A percentile compares a stretch with the other conserved stretches of the same genome.
phyloP scores from a whole-genome alignment of 92 coral and sea anemone genomes.

The Zoanthus sociatus region DNA sequence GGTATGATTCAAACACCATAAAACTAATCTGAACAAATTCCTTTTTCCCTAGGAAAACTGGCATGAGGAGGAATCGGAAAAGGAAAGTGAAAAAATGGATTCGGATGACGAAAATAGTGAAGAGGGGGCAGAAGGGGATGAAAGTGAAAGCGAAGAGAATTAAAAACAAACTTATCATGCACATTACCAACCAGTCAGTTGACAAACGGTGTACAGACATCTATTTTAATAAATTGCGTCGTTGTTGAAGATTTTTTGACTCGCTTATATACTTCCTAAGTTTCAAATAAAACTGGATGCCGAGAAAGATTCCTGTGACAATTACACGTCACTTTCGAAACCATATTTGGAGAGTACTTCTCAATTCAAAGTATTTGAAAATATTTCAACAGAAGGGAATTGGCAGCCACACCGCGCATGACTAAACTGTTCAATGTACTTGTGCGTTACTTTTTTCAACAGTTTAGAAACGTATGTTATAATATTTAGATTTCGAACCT shows the following conservation, averaged over 20 bases:
- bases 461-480: no score
- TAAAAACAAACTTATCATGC: background rate
- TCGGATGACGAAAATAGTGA: slow-evolving; percentile 41
- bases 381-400: no score
- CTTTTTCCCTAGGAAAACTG: slow-evolving; percentile 57
- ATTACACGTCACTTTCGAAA: no score
- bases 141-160: slow-evolving; percentile 38
- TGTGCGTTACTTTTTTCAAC: no score
- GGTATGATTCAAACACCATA: no score
- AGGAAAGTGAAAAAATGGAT: slow-evolving; percentile 42
- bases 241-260: slow-evolving; percentile 4
- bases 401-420: no score
- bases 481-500: no score
- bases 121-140: slow-evolving; percentile 33
- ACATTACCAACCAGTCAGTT: background rate
- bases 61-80: slow-evolving; percentile 51
- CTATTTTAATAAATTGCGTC: slow-evolving; percentile 42
- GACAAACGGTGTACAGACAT: slow-evolving; percentile 23
- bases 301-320: no score
- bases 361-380: no score
- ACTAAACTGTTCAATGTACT: no score
- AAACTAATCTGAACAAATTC: background rate
- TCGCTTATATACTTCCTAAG: background rate
- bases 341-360: no score
- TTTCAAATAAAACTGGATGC: no score